phyloP scores from a whole-genome alignment of 1,140 invertebrate species.

The Galendromus occidentalis region DNA sequence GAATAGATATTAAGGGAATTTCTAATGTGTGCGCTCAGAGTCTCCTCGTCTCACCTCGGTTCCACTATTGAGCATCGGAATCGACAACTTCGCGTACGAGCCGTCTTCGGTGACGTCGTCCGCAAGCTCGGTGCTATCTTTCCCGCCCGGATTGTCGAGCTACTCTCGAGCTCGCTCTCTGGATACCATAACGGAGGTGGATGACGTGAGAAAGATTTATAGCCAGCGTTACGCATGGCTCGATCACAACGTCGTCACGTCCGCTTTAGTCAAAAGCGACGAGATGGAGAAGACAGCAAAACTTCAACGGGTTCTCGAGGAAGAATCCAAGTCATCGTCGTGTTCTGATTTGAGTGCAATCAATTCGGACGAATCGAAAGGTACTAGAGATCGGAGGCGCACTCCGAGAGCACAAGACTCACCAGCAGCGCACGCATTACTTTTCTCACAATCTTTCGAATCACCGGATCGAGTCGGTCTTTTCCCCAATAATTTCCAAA shows the following conservation, averaged over 20 bases:
- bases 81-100: constrained; percentile 1
- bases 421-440: background rate
- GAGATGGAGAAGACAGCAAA: background rate
- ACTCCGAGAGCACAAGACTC: background rate
- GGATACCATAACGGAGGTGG: no score
- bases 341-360: constrained; percentile 8
- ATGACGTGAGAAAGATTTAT: no score
- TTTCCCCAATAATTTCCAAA: no score
- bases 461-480: no score
- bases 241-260: no score
- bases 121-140: no score
- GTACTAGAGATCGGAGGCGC: background rate
- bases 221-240: no score
- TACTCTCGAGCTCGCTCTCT: no score
- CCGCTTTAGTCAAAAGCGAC: background rate
- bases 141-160: no score
- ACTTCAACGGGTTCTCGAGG: background rate
- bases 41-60: background rate
- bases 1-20: no score
- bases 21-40: no score
- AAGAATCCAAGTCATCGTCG: background rate
- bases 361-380: background rate
- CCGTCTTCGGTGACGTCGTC: background rate
- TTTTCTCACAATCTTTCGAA: no score
- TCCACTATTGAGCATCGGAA: background rate